Conservation (phyloP, 2,113 vertebrate species). For the Oryzias javanicus region DNA sequence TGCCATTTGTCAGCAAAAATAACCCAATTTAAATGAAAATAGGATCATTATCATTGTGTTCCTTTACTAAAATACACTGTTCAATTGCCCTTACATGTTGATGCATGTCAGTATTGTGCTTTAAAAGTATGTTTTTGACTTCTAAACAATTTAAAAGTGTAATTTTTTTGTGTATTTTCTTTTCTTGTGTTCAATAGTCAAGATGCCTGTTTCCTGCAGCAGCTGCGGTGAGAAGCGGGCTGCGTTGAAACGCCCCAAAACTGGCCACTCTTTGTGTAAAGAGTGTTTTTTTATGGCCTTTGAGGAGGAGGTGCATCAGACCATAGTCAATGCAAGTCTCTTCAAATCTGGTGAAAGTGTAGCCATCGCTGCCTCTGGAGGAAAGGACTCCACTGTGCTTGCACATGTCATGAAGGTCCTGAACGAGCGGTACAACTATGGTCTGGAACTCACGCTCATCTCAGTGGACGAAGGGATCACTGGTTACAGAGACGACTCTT, state of each 20-base stretch:
- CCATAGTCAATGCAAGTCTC: slow-evolving; percentile 75
- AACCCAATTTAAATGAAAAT: no score
- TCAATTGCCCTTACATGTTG: no score
- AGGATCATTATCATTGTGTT: no score
- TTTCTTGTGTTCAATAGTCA: slow-evolving; percentile 14
- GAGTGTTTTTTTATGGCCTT: slow-evolving; percentile 85
- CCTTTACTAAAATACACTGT: no score
- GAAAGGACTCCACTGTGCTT: slow-evolving; percentile 89
- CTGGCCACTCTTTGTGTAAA: slow-evolving; percentile 81
- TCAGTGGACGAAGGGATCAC: slow-evolving; percentile 88
- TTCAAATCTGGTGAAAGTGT: slow-evolving; percentile 80
- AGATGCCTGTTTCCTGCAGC: slow-evolving; percentile 79
- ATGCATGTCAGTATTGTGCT: no score
- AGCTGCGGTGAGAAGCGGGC: slow-evolving; percentile 71
- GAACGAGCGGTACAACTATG: slow-evolving; percentile 78
- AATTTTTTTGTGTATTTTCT: neutral
- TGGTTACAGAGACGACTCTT: slow-evolving; percentile 85
- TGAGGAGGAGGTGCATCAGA: slow-evolving; percentile 85
- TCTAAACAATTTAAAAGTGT: neutral
- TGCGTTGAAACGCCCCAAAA: slow-evolving; percentile 76
- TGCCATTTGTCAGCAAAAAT: no score
- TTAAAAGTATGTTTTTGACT: no score
- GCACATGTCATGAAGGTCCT: slow-evolving; percentile 84
- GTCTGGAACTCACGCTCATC: slow-evolving; percentile 81
- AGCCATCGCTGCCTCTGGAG: slow-evolving; percentile 85